Evolutionary conservation across 1,140 invertebrate species (phyloP).

Genomic region (Archivesica marissinica): DNA sequence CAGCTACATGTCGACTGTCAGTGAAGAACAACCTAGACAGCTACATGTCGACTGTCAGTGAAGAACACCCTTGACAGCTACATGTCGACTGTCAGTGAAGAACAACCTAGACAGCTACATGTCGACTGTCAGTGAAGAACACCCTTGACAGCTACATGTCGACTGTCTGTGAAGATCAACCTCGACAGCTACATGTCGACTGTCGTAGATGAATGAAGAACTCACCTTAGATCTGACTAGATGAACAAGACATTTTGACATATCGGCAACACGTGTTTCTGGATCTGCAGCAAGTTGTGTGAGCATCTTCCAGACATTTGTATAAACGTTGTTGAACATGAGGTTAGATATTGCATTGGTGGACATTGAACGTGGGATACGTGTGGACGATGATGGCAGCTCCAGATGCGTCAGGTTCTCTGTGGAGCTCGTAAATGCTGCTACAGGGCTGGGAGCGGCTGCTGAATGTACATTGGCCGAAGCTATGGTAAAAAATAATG

Average conservation of each 20-base stretch:
- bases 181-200: too few relatives aligned
- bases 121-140: too few relatives aligned
- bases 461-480: not conserved
- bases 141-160: too few relatives aligned
- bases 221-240: conserved; percentile 90
- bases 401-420: conserved; percentile 52
- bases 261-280: conserved; percentile 90
- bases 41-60: too few relatives aligned
- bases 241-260: conserved; percentile 91
- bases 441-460: conserved; percentile 52
- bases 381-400: conserved; percentile 46
- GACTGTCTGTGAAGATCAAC: too few relatives aligned
- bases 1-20: too few relatives aligned
- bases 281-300: conserved; percentile 92
- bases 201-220: not conserved
- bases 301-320: conserved; percentile 93
- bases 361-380: conserved; percentile 74
- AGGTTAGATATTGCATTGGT: conserved; percentile 69
- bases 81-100: too few relatives aligned
- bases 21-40: too few relatives aligned
- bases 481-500: too few relatives aligned
- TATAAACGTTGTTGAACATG: conserved; percentile 88
- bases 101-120: too few relatives aligned
- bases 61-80: too few relatives aligned
- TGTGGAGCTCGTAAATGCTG: conserved; percentile 39